A percentile compares a stretch with the other conserved stretches of the same genome.
These are phyloP conservation scores for Nothocercus nigrocapillus DNA, from an alignment of 2,113 vertebrate genomes.

Conservation along the genomic window DNA sequence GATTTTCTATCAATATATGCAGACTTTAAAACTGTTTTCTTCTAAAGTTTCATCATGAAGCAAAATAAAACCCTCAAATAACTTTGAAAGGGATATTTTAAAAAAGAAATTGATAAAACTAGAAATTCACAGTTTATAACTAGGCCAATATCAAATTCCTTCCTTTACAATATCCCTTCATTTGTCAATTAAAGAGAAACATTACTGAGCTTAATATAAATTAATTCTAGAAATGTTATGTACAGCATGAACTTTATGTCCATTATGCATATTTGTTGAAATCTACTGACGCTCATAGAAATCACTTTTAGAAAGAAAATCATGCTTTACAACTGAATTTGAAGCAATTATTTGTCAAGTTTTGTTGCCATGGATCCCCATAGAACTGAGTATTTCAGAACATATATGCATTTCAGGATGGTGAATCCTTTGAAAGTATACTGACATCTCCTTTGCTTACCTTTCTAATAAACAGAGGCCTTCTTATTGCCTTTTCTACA, in stretches of 20 bases:
- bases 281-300: conserved; percentile 63
- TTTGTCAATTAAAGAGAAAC: conserved; percentile 62
- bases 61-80: conserved; percentile 31
- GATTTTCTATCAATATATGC: not conserved
- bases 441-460: conserved; percentile 18
- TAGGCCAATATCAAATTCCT: conserved; percentile 64
- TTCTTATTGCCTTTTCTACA: conserved; percentile 38
- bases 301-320: not conserved
- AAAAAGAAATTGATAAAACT: conserved; percentile 44
- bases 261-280: conserved; percentile 55
- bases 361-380: conserved; percentile 65
- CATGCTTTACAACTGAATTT: conserved; percentile 38
- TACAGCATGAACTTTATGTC: conserved; percentile 70
- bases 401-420: conserved; percentile 44
- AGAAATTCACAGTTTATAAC: conserved; percentile 76
- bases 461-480: conserved; percentile 45
- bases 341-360: conserved; percentile 58
- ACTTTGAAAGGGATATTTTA: conserved; percentile 47
- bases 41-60: not conserved
- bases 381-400: conserved; percentile 43
- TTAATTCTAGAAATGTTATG: conserved; percentile 73
- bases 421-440: not conserved
- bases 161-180: conserved; percentile 65
- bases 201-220: conserved; percentile 61
- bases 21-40: not conserved